Evolutionary conservation across 1,140 invertebrate genomes (phyloP).

Genomic region (Scaptodrosophila lebanonensis): DNA sequence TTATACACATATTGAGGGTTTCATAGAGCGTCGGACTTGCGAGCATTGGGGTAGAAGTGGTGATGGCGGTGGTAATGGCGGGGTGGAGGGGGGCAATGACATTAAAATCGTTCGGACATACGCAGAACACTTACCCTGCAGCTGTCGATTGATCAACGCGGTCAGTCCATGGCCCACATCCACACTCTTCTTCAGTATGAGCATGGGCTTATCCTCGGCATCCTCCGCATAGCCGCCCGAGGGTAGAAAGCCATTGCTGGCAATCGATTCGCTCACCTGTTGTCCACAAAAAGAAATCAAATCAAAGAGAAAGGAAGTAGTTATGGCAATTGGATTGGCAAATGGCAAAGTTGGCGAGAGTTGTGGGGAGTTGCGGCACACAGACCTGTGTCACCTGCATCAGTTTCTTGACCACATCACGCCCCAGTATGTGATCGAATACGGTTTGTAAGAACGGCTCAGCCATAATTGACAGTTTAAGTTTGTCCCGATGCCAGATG

Average conservation of each 20-base stretch:
- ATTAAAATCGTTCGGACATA: too few relatives aligned
- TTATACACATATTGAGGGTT: too few relatives aligned
- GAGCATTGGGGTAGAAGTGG: too few relatives aligned
- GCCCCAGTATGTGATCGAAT: constrained; percentile 91
- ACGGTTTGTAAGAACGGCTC: constrained; percentile 90
- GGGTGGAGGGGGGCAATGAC: background rate
- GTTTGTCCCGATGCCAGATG: constrained; percentile 91
- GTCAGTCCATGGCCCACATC: constrained; percentile 85
- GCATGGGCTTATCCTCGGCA: constrained; percentile 86
- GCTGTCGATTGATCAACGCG: constrained; percentile 85
- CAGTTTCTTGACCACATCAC: constrained; percentile 93
- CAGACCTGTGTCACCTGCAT: constrained; percentile 85
- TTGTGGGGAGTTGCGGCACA: background rate
- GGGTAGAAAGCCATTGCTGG: constrained; percentile 84
- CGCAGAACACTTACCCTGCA: constrained; percentile 85
- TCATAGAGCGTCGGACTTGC: too few relatives aligned
- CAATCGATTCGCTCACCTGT: constrained; percentile 88
- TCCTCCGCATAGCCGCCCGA: constrained; percentile 83
- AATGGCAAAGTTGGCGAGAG: background rate
- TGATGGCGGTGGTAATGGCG: too few relatives aligned
- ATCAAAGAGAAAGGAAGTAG: background rate
- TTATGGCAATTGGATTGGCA: background rate
- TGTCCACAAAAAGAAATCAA: constrained; percentile 1
- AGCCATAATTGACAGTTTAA: constrained; percentile 89
- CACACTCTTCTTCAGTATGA: constrained; percentile 85